phyloP scores from a whole-genome alignment of 2,888 invertebrate species.

The Horisme vitalbata region DNA sequence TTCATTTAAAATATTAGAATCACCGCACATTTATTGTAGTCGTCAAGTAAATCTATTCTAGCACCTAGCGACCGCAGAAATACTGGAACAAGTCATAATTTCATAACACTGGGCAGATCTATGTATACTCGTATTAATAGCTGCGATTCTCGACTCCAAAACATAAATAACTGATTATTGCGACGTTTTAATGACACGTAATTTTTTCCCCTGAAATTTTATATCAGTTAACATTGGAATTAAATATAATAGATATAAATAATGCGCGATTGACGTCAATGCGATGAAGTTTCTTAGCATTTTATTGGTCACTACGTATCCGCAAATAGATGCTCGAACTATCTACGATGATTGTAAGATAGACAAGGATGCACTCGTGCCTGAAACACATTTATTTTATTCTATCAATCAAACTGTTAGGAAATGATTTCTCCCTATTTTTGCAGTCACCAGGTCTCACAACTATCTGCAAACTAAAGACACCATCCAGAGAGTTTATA shows the following conservation, averaged over 20 bases:
- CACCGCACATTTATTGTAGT: too few species aligned
- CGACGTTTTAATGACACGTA: conserved; percentile 50
- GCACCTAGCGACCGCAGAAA: conserved; percentile 23
- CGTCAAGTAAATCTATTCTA: conserved; percentile 38
- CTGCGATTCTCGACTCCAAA: conserved; percentile 37
- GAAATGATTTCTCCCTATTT: too few species aligned
- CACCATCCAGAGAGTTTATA: too few species aligned
- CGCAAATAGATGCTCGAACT: conserved; percentile 39
- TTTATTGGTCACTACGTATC: conserved; percentile 40
- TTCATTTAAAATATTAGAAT: conserved; percentile 25
- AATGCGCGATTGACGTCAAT: conserved; percentile 49
- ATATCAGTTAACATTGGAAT: conserved; percentile 39
- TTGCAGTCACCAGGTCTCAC: too few species aligned
- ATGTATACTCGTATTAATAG: conserved; percentile 38
- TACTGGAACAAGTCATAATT: conserved; percentile 39
- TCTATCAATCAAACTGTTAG: too few species aligned
- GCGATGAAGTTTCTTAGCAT: conserved; percentile 34
- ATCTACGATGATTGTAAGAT: conserved; percentile 37
- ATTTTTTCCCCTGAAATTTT: conserved; percentile 43
- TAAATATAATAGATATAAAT: conserved; percentile 35
- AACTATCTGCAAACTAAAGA: too few species aligned
- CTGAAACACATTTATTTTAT: conserved; percentile 15
- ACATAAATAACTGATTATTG: conserved; percentile 59
- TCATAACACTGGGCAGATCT: conserved; percentile 40
- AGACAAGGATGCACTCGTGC: conserved; percentile 16